These are phyloP conservation scores for Ginglymostoma cirratum DNA, from an alignment of 2,113 vertebrate genomes.

Conservation along the genomic window DNA sequence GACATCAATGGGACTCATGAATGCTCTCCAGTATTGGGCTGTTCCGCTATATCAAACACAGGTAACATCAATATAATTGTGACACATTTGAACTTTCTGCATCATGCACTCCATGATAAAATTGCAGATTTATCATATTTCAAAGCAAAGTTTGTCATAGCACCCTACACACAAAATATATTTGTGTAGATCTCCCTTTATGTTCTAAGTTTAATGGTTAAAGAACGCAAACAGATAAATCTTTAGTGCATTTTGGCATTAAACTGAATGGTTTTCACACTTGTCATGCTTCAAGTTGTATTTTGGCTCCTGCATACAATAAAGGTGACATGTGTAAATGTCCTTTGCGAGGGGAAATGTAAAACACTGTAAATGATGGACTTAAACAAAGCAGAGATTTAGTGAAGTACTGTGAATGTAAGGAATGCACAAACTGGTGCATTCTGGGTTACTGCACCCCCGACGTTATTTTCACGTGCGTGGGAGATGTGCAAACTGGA, in stretches of 20 bases:
- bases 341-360: conserved; percentile 51
- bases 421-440: background rate
- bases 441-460: background rate
- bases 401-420: background rate
- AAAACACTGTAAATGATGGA: conserved; percentile 57
- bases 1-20: background rate
- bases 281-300: background rate
- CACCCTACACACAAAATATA: no score
- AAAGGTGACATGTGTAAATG: conserved; percentile 45
- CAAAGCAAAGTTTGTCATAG: background rate
- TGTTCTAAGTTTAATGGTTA: no score
- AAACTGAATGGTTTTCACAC: background rate
- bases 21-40: background rate
- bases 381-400: conserved; percentile 68
- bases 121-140: background rate
- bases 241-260: conserved; percentile 8
- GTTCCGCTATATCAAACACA: background rate
- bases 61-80: background rate
- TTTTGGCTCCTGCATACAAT: conserved; percentile 42
- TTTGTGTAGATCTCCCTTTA: background rate
- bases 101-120: background rate
- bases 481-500: background rate
- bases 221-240: background rate
- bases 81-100: background rate
- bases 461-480: background rate